Evolutionary conservation across 2,888 invertebrate species (phyloP).

Genomic region (Sepiola atlantica): DNA sequence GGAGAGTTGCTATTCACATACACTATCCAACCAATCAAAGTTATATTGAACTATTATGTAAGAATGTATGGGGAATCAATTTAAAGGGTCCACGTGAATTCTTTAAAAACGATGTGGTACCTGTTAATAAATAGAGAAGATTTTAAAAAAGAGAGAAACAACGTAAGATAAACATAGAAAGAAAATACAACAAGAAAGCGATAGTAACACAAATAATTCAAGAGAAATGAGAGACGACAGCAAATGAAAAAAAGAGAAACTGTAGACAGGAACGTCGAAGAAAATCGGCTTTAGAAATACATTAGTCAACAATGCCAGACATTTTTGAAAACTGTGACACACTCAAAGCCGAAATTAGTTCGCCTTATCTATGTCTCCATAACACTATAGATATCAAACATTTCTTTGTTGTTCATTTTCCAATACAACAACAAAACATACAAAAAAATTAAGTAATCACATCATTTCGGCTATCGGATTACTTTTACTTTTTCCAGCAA

Average conservation of each 20-base stretch:
- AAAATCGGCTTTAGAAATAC: neutral
- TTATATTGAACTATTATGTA: too few relatives aligned
- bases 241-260: neutral
- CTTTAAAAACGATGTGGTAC: too few relatives aligned
- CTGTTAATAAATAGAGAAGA: too few relatives aligned
- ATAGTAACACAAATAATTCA: too few relatives aligned
- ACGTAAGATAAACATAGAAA: neutral
- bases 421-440: neutral
- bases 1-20: too few relatives aligned
- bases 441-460: neutral
- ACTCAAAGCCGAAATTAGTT: neutral
- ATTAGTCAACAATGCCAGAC: neutral
- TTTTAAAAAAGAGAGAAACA: too few relatives aligned
- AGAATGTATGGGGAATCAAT: too few relatives aligned
- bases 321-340: neutral
- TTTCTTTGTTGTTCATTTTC: neutral
- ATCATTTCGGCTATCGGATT: neutral
- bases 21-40: too few relatives aligned
- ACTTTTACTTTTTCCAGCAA: neutral
- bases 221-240: neutral
- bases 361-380: neutral
- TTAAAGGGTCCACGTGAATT: too few relatives aligned
- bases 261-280: too few relatives aligned
- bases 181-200: too few relatives aligned
- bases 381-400: neutral